Conservation (phyloP, 2,888 invertebrate genomes). For the Chloroclysta siterata region DNA sequence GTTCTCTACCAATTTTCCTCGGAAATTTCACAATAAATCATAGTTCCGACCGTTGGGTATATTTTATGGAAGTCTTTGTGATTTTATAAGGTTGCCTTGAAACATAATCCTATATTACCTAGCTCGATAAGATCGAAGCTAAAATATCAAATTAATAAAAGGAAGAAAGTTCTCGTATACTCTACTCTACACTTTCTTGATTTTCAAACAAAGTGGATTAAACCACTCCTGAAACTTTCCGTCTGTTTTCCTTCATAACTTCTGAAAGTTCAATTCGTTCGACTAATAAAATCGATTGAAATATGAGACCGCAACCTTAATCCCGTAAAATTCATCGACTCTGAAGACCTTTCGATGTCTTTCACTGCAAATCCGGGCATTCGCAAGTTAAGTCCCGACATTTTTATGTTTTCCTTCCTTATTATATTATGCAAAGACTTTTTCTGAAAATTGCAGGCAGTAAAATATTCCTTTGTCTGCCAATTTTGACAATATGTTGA, state of each 20-base stretch:
- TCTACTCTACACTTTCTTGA: neutral
- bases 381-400: slow-evolving; percentile 69
- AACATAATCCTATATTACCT: too few species aligned
- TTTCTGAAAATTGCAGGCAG: slow-evolving; percentile 12
- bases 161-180: neutral
- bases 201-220: slow-evolving; percentile 9
- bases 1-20: slow-evolving; percentile 33
- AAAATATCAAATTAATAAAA: too few species aligned
- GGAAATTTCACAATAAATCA: slow-evolving; percentile 31
- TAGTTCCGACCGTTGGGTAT: slow-evolving; percentile 15
- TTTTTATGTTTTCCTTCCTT: slow-evolving; percentile 57
- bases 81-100: neutral
- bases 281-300: slow-evolving; percentile 61
- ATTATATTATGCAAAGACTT: slow-evolving; percentile 33
- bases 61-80: slow-evolving; percentile 9
- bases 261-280: slow-evolving; percentile 33
- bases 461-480: neutral
- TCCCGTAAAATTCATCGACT: slow-evolving; percentile 67
- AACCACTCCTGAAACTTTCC: slow-evolving; percentile 8
- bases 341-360: slow-evolving; percentile 74
- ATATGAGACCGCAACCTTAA: slow-evolving; percentile 63
- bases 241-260: slow-evolving; percentile 23
- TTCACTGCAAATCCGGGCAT: slow-evolving; percentile 66
- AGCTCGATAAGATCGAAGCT: neutral
- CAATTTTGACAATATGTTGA: neutral